Evolutionary conservation across 1,140 invertebrate genomes (phyloP).

Genomic region (Arctopsyche grandis): DNA sequence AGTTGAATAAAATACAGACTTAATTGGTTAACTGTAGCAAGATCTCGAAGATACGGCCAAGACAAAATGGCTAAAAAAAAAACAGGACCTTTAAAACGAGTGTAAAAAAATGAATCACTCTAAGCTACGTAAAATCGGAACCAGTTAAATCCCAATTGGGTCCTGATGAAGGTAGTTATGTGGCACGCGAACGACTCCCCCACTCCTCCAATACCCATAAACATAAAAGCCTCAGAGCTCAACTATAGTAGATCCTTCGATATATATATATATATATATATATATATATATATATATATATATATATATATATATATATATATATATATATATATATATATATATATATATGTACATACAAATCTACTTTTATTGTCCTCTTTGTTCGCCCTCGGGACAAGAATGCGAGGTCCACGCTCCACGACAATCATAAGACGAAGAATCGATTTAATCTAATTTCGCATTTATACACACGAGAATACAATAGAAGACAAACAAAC

Average conservation of each 20-base stretch:
- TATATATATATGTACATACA: not conserved
- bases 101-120: too few species aligned
- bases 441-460: constrained; percentile 18
- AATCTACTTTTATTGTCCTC: constrained; percentile 34
- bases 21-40: too few species aligned
- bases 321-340: too few species aligned
- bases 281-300: too few species aligned
- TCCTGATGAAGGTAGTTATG: not conserved
- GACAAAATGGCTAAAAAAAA: too few species aligned
- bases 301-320: too few species aligned
- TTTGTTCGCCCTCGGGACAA: constrained; percentile 41
- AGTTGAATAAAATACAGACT: too few species aligned
- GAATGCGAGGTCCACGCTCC: constrained; percentile 36
- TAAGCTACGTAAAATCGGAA: too few species aligned
- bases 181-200: constrained; percentile 37
- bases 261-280: too few species aligned
- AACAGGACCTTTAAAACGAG: too few species aligned
- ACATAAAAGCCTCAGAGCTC: constrained; percentile 28
- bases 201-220: not conserved
- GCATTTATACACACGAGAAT: not conserved
- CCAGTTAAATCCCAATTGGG: not conserved
- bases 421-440: constrained; percentile 5
- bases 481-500: constrained; percentile 5
- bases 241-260: not conserved
- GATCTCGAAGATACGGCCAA: too few species aligned